phyloP scores from a whole-genome alignment of 2,113 vertebrate genomes.

The Eulacestoma nigropectus region DNA sequence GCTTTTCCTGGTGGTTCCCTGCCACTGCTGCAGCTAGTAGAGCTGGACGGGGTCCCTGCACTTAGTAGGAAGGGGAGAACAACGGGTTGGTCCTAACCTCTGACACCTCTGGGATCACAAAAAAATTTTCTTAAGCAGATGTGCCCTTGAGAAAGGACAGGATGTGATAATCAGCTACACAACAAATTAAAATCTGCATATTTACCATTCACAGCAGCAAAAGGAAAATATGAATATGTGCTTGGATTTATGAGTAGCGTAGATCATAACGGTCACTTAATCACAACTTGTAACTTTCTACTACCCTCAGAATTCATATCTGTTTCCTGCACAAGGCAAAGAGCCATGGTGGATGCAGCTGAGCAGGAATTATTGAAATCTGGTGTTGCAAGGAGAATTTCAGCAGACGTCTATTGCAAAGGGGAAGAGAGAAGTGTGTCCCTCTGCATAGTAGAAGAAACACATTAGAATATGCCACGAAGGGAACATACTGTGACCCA shows the following conservation, averaged over 20 bases:
- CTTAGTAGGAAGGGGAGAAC: neutral
- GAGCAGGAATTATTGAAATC: neutral
- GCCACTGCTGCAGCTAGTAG: neutral
- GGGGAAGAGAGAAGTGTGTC: neutral
- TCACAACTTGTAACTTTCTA: neutral
- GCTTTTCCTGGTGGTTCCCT: neutral
- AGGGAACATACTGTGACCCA: conserved; percentile 65
- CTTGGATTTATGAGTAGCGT: neutral
- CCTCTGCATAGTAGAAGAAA: neutral
- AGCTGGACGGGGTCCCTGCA: neutral
- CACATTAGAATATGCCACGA: neutral
- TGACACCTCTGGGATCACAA: neutral
- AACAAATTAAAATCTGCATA: neutral
- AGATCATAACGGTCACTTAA: neutral
- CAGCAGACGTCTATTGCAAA: neutral
- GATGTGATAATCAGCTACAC: neutral
- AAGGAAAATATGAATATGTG: fast-evolving
- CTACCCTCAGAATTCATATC: neutral
- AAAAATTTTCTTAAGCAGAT: neutral
- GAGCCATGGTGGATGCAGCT: neutral
- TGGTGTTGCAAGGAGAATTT: neutral
- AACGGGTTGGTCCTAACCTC: neutral
- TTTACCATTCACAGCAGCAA: neutral
- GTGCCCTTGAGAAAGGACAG: neutral
- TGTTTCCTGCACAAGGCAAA: neutral